Conservation (phyloP, 2,113 vertebrate genomes). For the Oceanodroma tethys region DNA sequence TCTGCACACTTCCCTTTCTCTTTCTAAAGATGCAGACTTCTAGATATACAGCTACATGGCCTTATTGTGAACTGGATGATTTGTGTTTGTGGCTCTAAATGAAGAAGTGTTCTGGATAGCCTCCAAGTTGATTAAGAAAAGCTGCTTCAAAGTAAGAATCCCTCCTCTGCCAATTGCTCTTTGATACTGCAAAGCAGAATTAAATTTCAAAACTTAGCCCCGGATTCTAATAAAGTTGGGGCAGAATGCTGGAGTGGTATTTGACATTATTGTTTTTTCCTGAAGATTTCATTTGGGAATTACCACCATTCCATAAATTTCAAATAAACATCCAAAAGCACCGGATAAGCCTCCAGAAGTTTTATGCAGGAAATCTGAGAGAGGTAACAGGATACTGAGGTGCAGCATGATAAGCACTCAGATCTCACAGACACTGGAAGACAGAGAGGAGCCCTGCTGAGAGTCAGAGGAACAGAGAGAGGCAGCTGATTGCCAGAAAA, state of each 20-base stretch:
- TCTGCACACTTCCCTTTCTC: not conserved
- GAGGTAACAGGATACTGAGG: not conserved
- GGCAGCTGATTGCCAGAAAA: not conserved
- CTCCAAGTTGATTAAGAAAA: conserved; percentile 19
- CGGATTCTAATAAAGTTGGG: not conserved
- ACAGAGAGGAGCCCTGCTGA: not conserved
- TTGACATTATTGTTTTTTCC: not conserved
- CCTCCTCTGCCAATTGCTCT: not conserved
- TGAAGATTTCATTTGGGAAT: not conserved
- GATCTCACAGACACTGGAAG: not conserved
- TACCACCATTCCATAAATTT: not conserved
- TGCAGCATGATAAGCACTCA: not conserved
- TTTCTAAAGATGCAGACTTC: not conserved
- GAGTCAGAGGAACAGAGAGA: not conserved
- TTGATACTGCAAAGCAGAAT: not conserved
- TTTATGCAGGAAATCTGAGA: not conserved
- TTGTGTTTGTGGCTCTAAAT: not conserved
- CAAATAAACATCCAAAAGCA: not conserved
- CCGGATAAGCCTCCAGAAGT: not conserved
- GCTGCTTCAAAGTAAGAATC: not conserved
- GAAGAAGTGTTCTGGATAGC: not conserved
- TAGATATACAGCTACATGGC: not conserved
- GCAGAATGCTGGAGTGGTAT: not conserved
- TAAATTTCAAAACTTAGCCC: not conserved
- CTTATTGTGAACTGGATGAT: not conserved